Evolutionary conservation across 2,888 invertebrate species (phyloP).

Genomic region (Scrobipalpa costella): DNA sequence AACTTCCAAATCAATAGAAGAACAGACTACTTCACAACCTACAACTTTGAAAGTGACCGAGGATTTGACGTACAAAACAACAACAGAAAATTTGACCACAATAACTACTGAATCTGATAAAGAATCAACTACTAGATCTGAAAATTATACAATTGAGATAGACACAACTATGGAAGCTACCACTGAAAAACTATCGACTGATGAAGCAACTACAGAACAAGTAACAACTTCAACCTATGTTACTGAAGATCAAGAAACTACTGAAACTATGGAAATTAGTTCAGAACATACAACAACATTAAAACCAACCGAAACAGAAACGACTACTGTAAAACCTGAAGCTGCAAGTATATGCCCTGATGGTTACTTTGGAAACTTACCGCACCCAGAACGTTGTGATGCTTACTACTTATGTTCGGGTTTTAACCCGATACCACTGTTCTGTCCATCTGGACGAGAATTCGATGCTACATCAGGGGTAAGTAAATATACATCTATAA

Average conservation of each 20-base stretch:
- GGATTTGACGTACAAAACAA: background rate
- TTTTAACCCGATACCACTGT: constrained; percentile 32
- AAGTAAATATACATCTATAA: too few species aligned
- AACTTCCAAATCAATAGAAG: background rate
- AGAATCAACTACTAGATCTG: background rate
- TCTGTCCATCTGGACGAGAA: constrained; percentile 41
- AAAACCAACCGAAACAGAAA: background rate
- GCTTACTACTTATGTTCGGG: constrained; percentile 39
- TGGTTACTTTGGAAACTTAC: constrained; percentile 39
- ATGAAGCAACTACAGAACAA: background rate
- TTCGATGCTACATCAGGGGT: constrained; percentile 38
- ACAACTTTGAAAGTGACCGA: background rate
- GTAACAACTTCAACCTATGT: background rate
- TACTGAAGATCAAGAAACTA: background rate
- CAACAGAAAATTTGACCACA: background rate
- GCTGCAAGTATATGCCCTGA: constrained; percentile 22
- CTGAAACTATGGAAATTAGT: background rate
- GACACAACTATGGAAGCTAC: background rate
- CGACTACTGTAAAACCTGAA: background rate
- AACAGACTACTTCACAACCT: background rate
- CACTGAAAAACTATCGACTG: background rate
- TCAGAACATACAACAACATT: too few species aligned
- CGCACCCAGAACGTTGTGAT: constrained; percentile 42
- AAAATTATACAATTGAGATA: background rate
- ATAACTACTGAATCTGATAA: background rate